Evolutionary conservation across 2,113 vertebrate genomes (phyloP).

Genomic region (Mastomys coucha): DNA sequence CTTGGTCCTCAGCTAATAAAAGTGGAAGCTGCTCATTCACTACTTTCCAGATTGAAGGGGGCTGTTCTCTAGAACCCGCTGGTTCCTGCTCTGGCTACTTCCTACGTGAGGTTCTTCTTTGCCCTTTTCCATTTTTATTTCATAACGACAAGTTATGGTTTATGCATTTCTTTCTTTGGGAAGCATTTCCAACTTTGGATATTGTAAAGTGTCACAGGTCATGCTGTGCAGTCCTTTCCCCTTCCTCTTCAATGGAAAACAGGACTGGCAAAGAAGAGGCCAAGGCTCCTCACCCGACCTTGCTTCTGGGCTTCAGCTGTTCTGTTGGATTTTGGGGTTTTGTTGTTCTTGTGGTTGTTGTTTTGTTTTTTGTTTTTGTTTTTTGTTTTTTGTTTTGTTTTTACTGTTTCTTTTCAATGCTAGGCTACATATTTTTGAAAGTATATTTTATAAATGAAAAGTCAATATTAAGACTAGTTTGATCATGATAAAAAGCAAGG

Average conservation of each 20-base stretch:
- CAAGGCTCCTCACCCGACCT: background rate
- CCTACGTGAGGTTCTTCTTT: background rate
- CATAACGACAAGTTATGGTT: background rate
- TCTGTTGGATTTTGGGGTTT: background rate
- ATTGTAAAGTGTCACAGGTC: background rate
- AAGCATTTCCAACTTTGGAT: slow-evolving; percentile 19
- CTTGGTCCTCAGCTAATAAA: background rate
- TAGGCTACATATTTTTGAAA: background rate
- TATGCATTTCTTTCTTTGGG: background rate
- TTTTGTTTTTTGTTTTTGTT: background rate
- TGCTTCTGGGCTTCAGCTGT: background rate
- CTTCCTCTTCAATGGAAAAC: background rate
- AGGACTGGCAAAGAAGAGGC: background rate
- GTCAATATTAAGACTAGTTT: background rate
- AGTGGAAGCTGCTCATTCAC: background rate
- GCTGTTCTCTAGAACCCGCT: background rate
- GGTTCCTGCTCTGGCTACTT: background rate
- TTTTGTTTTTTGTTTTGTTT: background rate
- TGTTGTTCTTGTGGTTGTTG: too few relatives aligned
- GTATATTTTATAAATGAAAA: slow-evolving; percentile 4
- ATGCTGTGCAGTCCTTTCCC: background rate
- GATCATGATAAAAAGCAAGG: background rate
- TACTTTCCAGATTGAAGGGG: background rate
- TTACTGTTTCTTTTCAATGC: background rate
- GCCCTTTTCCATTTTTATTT: background rate